Evolutionary conservation across 2,797 vertebrate genomes (phyloP).

Genomic region (Hippocampus kuda): DNA sequence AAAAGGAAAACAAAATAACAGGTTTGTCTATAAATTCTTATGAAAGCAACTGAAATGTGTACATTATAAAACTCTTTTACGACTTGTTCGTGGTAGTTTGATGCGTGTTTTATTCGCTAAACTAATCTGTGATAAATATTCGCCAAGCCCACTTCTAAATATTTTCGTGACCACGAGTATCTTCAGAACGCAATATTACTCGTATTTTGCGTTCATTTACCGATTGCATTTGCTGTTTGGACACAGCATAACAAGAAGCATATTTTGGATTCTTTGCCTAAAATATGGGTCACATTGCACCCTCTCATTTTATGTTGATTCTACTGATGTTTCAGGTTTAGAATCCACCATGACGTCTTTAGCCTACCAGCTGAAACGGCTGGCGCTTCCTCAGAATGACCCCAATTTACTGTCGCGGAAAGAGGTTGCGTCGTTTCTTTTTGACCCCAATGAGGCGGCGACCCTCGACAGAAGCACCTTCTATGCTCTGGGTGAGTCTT

Average conservation of each 20-base stretch:
- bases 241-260: not conserved
- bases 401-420: constrained; percentile 66
- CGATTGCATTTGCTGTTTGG: not conserved
- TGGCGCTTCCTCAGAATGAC: constrained; percentile 84
- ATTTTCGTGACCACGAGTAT: not conserved
- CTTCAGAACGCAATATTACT: not conserved
- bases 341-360: constrained; percentile 78
- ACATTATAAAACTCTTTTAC: not conserved
- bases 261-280: too few species aligned
- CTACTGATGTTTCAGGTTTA: not conserved
- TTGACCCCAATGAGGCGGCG: constrained; percentile 80
- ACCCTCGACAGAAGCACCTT: constrained; percentile 79
- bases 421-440: constrained; percentile 78
- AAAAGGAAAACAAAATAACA: not conserved
- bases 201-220: too few species aligned
- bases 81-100: not conserved
- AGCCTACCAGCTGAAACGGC: constrained; percentile 83
- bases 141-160: not conserved
- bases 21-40: not conserved
- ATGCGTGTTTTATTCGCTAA: not conserved
- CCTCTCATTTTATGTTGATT: not conserved
- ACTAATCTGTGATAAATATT: not conserved
- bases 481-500: constrained; percentile 80
- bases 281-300: not conserved
- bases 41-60: not conserved